Base-by-base conservation (phyloP, 2,888 invertebrate species). In the Doris montereyensis region DNA sequence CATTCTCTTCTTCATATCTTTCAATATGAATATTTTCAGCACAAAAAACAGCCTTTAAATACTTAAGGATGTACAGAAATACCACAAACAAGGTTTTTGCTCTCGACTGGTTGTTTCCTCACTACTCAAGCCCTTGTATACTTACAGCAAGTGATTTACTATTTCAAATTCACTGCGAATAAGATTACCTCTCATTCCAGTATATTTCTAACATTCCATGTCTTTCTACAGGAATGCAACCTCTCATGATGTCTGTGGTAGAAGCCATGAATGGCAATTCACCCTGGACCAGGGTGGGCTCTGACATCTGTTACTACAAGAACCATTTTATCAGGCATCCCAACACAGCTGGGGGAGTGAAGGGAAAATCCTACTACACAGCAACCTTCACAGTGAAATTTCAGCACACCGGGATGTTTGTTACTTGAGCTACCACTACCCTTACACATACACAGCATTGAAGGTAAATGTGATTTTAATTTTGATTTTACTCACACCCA, bases 341-440 rank as follows among this genome's bases (percentile, higher is more conserved):
- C 68, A 86, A 87, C 84, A 87, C 88, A 28, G 87, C 89, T 75
- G 89, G 86, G 94, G 95, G 89, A 1, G 88, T 88, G 21, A 87
- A 87, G 76, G 89, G 88, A 21, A 91, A 90, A 83, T 87, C 89
- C 85, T 96, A 95, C 91, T 93, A 95, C 88, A 96, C 96, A 0
- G 94, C 95, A 58, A 94, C 95, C 2, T 96, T 97, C 92, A 95
- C 94, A 84, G 93, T 97, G 41, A 93, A 93, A 71, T 96, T 97
- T 91, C 94, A 94, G 3, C 94, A 96, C 90, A 92, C 93, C 74
- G 93, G 82, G 97, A 97, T 89, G 94, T 96, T 74, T 95, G 95
- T 90, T 97, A 97, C 91, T 90, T 97, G 81, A 96, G 96, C 1
- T 97, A 96, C 89, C 96, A 97, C 91, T 96, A 95, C 90, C 97